Conservation (phyloP, 2,113 vertebrate genomes). For the Nyctereutes procyonoides region DNA sequence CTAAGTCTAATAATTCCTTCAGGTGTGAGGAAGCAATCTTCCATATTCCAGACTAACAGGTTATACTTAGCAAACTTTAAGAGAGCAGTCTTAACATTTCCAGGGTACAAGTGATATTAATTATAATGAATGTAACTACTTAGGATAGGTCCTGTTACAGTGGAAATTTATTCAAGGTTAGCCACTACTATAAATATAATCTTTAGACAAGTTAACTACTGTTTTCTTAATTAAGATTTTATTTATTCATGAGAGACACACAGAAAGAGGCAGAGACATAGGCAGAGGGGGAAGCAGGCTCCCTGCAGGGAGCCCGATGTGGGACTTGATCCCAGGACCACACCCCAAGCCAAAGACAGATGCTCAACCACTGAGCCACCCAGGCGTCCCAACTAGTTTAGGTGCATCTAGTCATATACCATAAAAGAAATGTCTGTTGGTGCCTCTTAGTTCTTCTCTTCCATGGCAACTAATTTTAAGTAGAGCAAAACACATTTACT, state of each 20-base stretch:
- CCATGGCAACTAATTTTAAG: slow-evolving; percentile 16
- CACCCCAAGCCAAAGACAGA: too few species aligned
- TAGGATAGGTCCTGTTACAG: not conserved
- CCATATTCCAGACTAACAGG: not conserved
- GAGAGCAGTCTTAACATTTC: slow-evolving; percentile 19
- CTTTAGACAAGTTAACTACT: not conserved
- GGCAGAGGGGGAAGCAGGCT: too few species aligned
- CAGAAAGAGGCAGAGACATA: too few species aligned
- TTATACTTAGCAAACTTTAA: not conserved
- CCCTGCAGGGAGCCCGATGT: too few species aligned
- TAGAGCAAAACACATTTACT: not conserved
- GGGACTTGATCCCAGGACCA: too few species aligned
- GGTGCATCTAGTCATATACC: not conserved
- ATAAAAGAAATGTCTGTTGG: slow-evolving; percentile 20
- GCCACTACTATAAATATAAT: not conserved
- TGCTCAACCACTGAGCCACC: too few species aligned
- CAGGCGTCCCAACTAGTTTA: not conserved
- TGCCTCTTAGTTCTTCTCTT: slow-evolving; percentile 5
- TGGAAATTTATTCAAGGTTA: slow-evolving; percentile 16
- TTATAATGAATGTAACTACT: slow-evolving; percentile 35
- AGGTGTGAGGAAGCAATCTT: slow-evolving; percentile 28
- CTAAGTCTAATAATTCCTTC: slow-evolving; percentile 35
- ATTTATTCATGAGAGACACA: too few species aligned
- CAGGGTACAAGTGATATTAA: not conserved
- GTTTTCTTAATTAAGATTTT: too few species aligned